Base-by-base conservation (phyloP, 2,797 vertebrate species). In the Betta splendens region DNA sequence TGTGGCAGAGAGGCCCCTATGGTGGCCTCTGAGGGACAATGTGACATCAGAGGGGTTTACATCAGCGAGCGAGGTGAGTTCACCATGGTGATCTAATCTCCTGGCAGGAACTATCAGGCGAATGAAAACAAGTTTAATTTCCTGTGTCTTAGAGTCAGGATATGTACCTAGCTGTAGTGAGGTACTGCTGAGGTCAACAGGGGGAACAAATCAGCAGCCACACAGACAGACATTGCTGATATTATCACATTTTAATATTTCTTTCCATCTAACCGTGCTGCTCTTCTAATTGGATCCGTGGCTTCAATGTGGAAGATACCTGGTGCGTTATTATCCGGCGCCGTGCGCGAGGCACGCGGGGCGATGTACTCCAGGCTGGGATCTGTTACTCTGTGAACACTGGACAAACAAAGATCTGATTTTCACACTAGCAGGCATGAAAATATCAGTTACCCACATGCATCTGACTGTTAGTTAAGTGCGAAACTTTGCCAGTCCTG, bases 41-140 rank as follows among this genome's bases (percentile, higher is more conserved):
- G 51, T 87, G 82, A 81, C 81, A 80, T 70, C 56, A 1, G 33
- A 45, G 66, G 25, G 80, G 64, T 85, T 89, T 85, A 87, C 75
- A 88, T 91, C 87, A 87, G 74, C 51, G 63, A 66, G 69, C 47
- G 77, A 85, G 75, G 66, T 86, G 84, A 89, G 84, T 81, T 89
- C 86, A 81, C 79, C 75, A 57, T 76, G 75, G 82, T 89, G 84
- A 90, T 90, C 86, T 85, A 80, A 89, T 90, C 88, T 89, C 84
- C 79, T 78, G 74, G 60, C 79, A 88, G 86, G 84, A 86, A 77
- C 70, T 76, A 85, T 87, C 80, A 80, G 57, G 63, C 74, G 75
- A 73, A 78, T 36, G 60, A 84, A 83, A 84, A 81, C 76, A 84
- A 55, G 72, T 85, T 87, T 86, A 81, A 90, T 85, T 78, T 86